Evolutionary conservation across 1,140 invertebrate species (phyloP), one percentile per base, ranked within the genome.

Genomic region (Drosophila insularis): DNA sequence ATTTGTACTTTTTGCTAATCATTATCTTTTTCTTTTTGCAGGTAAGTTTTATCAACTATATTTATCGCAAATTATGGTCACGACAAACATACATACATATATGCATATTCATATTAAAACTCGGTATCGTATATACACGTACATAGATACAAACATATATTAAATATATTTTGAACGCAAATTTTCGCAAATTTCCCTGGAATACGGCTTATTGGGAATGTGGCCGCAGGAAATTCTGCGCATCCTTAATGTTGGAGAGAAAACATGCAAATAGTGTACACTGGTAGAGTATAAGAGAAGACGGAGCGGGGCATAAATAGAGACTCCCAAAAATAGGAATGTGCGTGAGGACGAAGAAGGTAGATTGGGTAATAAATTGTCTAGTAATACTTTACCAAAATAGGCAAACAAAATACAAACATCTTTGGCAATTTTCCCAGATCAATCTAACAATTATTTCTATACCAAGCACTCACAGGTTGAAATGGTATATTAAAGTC

Each of bases 221-320:
- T 62, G 73, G 76, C 82, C 82, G 82, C 82, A 87, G 82, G 82
- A 87, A 71, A 87, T 87, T 69, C 84, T 80, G 84, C 82, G 84
- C 82, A 87, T 89, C 82, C 82, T 89, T 87, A 67, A 59, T 53
- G 68, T 10, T 68, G 73, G 65, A 76, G 73, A 75, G 72, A 31
- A 68, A 56, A 32, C 7, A 31, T 14, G 8, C 27, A 56, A 14
- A 58, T 17, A 10, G 14, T 35, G 62, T 63, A 68, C 60, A 71
- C 63, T 63, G 43, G 39, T 31, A 61, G n/a, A 21, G 21, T 58
- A 32, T 31, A 35, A 68, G 32, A 64, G 17, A 11, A 53, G 39
- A 35, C 14, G 14, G 6, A 19, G 17, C 14, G 14, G 19, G 14
- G 17, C 5, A 46, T 46, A 46, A 46, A 46, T 14, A 17, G 43